Percentiles rank a stretch among this genome's conserved stretches.
Evolutionary conservation across 2,888 invertebrate genomes (phyloP).

Genomic region (Leptodirus hochenwartii): DNA sequence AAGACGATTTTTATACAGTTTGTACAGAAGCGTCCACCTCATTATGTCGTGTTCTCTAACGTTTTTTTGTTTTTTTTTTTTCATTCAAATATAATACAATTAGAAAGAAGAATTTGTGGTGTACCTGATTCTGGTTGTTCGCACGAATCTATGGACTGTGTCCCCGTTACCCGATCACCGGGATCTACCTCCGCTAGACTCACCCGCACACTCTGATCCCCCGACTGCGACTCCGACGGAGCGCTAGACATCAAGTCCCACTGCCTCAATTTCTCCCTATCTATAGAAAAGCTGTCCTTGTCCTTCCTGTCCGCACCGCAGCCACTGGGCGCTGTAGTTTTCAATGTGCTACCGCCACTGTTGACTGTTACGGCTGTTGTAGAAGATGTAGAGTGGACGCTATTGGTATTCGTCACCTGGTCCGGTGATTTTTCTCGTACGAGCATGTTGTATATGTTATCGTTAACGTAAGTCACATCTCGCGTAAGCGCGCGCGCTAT

Average conservation of each 20-base stretch:
- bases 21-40: no score
- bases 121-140: slow-evolving; percentile 23
- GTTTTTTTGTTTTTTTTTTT: no score
- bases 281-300: slow-evolving; percentile 33
- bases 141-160: slow-evolving; percentile 14
- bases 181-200: no score
- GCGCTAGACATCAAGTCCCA: slow-evolving; percentile 81
- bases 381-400: no score
- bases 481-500: slow-evolving; percentile 31
- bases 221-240: slow-evolving; percentile 24
- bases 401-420: no score
- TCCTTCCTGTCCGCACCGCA: no score
- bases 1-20: no score
- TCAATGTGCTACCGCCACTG: no score
- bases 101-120: slow-evolving; percentile 15
- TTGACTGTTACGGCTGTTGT: slow-evolving; percentile 8
- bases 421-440: slow-evolving; percentile 21
- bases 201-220: no score
- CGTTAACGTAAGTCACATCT: slow-evolving; percentile 67
- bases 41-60: no score
- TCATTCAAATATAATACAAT: no score
- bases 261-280: slow-evolving; percentile 70
- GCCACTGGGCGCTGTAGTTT: slow-evolving; percentile 21
- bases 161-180: no score
- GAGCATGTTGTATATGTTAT: slow-evolving; percentile 37